Conservation (phyloP, 2,888 invertebrate genomes). For the Oegoconia quadripuncta region DNA sequence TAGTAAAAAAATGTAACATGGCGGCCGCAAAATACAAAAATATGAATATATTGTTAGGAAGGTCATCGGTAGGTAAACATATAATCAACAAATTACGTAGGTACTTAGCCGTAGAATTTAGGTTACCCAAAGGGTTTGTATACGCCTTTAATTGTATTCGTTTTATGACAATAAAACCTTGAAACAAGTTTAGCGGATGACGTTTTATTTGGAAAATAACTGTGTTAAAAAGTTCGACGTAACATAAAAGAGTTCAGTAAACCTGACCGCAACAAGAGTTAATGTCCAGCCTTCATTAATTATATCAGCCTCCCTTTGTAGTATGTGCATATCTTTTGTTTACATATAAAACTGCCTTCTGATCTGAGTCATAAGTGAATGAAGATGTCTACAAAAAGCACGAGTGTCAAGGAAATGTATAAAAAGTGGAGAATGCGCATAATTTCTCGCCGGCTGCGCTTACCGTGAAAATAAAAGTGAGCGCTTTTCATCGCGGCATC, state of each 20-base stretch:
- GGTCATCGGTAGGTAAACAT: no score
- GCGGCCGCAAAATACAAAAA: no score
- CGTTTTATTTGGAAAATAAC: not conserved
- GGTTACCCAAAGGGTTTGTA: no score
- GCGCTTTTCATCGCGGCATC: conserved; percentile 34
- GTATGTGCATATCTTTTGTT: conserved; percentile 23
- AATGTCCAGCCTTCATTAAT: conserved; percentile 7
- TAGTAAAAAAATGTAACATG: no score
- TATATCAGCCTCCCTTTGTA: conserved; percentile 11
- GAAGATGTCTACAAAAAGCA: conserved; percentile 35
- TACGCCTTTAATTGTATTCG: no score
- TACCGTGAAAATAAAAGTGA: conserved; percentile 19
- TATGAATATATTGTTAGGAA: no score
- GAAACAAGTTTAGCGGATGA: not conserved
- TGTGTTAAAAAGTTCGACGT: not conserved
- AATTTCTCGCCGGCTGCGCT: conserved; percentile 18
- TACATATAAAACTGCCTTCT: conserved; percentile 22
- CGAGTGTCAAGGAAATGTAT: conserved; percentile 36
- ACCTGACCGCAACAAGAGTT: conserved; percentile 1
- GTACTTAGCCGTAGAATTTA: no score
- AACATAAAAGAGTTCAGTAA: conserved; percentile 6
- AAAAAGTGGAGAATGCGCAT: conserved; percentile 40
- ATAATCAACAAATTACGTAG: no score
- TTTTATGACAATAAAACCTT: no score
- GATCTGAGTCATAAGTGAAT: conserved; percentile 42